Evolutionary conservation across 2,888 invertebrate species (phyloP).

Genomic region (Trachelus iudaicus): DNA sequence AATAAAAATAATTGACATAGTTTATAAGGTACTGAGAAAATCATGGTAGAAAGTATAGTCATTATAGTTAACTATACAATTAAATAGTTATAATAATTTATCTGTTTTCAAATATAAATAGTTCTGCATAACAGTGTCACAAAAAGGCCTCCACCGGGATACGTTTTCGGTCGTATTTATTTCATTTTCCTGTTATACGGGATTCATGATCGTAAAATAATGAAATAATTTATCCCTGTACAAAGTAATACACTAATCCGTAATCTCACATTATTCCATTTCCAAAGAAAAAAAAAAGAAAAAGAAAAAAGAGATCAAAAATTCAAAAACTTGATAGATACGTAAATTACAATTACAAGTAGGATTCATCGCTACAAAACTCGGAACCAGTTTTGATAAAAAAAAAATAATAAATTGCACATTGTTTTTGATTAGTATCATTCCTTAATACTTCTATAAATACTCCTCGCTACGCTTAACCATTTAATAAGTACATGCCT

Average conservation of each 20-base stretch:
- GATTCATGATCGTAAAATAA: not conserved
- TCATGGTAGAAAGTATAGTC: conserved; percentile 59
- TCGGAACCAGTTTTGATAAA: conserved; percentile 27
- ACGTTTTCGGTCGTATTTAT: not conserved
- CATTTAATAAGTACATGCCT: conserved; percentile 13
- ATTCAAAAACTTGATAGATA: not conserved
- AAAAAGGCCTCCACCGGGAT: conserved; percentile 2
- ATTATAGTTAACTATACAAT: conserved; percentile 64
- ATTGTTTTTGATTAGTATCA: conserved; percentile 31
- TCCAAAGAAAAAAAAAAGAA: not conserved
- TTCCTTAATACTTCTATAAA: conserved; percentile 11
- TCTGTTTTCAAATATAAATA: conserved; percentile 20
- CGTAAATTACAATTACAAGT: conserved; percentile 2
- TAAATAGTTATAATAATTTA: conserved; percentile 63
- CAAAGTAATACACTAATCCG: not conserved
- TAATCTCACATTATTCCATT: not conserved
- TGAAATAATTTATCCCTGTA: not conserved
- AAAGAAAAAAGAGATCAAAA: not conserved
- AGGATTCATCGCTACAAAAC: conserved; percentile 22
- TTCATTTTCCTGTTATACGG: not conserved
- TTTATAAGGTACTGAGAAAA: conserved; percentile 14
- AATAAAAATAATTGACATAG: not conserved
- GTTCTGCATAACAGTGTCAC: not conserved
- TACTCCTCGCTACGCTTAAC: conserved; percentile 2
- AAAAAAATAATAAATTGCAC: conserved; percentile 28